These are phyloP conservation scores for Dendropsophus ebraccatus DNA, from an alignment of 2,113 vertebrate genomes.

Conservation along the genomic window DNA sequence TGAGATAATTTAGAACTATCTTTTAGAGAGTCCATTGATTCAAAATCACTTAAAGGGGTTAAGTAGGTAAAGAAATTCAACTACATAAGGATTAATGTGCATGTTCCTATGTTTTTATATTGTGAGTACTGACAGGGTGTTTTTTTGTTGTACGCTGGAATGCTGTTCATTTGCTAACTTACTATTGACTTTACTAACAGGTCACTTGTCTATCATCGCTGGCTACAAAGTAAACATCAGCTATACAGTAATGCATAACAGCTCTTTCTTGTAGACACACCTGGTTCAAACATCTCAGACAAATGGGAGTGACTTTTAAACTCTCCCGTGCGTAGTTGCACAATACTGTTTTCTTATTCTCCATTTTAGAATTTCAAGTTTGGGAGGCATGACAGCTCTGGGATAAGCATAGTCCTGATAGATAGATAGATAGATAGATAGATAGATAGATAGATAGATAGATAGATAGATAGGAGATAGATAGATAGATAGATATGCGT, in stretches of 20 bases:
- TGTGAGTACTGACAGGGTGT: slow-evolving; percentile 62
- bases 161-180: slow-evolving; percentile 70
- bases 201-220: slow-evolving; percentile 71
- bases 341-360: slow-evolving; percentile 44
- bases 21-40: neutral
- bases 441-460: too few relatives aligned
- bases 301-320: slow-evolving; percentile 71
- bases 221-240: slow-evolving; percentile 73
- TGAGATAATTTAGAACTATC: neutral
- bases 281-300: slow-evolving; percentile 78
- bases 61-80: slow-evolving; percentile 66
- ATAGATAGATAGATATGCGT: too few relatives aligned
- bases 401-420: slow-evolving; percentile 51
- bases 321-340: slow-evolving; percentile 70
- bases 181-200: slow-evolving; percentile 72
- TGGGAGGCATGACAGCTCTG: slow-evolving; percentile 55
- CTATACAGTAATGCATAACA: slow-evolving; percentile 68
- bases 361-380: slow-evolving; percentile 60
- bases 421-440: neutral
- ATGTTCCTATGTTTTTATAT: slow-evolving; percentile 57
- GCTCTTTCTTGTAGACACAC: slow-evolving; percentile 72
- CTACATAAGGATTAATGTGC: slow-evolving; percentile 62
- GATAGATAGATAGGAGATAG: too few relatives aligned
- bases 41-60: slow-evolving; percentile 62
- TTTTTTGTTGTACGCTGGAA: slow-evolving; percentile 67